Evolutionary conservation across 2,888 invertebrate species (phyloP).

Genomic region (Seira musarum): DNA sequence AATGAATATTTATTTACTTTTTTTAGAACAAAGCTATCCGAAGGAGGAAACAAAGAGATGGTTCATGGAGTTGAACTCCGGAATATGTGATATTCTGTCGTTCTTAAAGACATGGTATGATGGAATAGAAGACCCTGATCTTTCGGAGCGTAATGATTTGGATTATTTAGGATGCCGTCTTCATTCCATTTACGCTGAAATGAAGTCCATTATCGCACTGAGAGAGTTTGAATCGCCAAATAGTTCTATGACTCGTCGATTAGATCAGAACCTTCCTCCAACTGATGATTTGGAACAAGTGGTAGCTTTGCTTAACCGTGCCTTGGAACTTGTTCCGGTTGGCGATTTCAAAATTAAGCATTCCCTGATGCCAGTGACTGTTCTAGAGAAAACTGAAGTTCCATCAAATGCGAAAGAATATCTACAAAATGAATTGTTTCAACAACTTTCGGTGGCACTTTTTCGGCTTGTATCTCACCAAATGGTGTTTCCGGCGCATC

Average conservation of each 20-base stretch:
- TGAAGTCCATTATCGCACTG: not conserved
- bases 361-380: too few species aligned
- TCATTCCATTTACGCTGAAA: constrained; percentile 6
- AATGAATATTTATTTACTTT: too few species aligned
- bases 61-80: not conserved
- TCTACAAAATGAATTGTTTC: not conserved
- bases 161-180: constrained; percentile 13
- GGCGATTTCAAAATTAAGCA: too few species aligned
- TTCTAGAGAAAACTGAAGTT: too few species aligned
- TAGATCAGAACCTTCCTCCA: not conserved
- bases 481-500: not conserved
- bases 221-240: too few species aligned
- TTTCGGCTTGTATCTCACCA: not conserved
- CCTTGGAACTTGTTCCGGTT: too few species aligned
- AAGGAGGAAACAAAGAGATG: too few species aligned
- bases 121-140: not conserved
- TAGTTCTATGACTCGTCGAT: not conserved
- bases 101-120: not conserved
- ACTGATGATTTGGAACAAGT: too few species aligned
- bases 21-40: too few species aligned
- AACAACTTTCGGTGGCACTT: not conserved
- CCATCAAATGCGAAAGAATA: too few species aligned
- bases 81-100: not conserved
- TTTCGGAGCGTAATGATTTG: constrained; percentile 11
- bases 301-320: too few species aligned